Evolutionary conservation across 2,113 vertebrate species (phyloP).

Genomic region (Heliornis fulica): DNA sequence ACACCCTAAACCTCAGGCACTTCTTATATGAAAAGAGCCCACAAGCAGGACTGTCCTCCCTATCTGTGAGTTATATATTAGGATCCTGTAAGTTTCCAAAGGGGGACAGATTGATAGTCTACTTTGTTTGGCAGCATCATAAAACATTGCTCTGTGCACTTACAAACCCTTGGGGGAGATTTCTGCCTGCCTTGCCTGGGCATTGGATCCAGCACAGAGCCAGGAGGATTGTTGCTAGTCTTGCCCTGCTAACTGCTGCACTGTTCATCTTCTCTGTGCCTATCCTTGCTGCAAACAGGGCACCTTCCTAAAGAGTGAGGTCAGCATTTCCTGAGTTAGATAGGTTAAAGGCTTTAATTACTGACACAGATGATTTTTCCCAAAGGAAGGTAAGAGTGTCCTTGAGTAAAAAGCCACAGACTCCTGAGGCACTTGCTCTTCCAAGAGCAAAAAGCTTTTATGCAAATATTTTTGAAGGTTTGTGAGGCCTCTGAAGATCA

Average conservation of each 20-base stretch:
- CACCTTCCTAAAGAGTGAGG: not conserved
- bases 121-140: not conserved
- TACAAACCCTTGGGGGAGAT: rapidly evolving
- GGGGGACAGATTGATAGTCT: not conserved
- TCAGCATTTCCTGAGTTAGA: not conserved
- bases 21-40: not conserved
- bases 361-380: not conserved
- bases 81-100: not conserved
- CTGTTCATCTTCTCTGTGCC: not conserved
- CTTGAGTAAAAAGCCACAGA: not conserved
- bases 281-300: rapidly evolving
- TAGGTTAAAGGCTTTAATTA: constrained; percentile 30
- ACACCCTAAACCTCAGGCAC: rapidly evolving
- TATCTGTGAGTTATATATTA: not conserved
- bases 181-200: not conserved
- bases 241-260: not conserved
- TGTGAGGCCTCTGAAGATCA: not conserved
- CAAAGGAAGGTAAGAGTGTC: not conserved
- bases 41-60: not conserved
- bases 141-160: not conserved
- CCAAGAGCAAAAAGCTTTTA: not conserved
- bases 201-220: not conserved
- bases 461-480: constrained; percentile 4
- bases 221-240: not conserved
- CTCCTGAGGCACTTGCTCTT: not conserved